Conservation (phyloP, 1,140 invertebrate genomes). For the Mizuhopecten yessoensis region DNA sequence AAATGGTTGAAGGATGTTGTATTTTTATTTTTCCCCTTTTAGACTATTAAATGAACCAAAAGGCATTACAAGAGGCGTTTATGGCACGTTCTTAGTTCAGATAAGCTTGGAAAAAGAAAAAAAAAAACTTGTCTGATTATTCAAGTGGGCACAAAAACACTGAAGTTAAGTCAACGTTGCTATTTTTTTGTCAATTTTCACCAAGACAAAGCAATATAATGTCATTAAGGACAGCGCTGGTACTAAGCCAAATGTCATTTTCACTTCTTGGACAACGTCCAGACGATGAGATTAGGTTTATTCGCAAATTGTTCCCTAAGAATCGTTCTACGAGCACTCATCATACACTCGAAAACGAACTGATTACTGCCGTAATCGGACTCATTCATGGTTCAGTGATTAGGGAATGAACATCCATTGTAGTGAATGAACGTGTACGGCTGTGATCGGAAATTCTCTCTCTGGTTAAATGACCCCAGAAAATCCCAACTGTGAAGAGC, state of each 20-base stretch:
- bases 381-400: not conserved
- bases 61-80: not conserved
- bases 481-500: constrained; percentile 31
- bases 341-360: constrained; percentile 30
- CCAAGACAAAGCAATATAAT: constrained; percentile 1
- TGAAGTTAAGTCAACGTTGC: not conserved
- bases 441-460: constrained; percentile 32
- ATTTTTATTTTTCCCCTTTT: not conserved
- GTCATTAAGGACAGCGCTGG: not conserved
- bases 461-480: constrained; percentile 9
- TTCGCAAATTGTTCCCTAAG: constrained; percentile 21
- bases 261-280: constrained; percentile 30
- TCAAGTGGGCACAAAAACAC: constrained; percentile 13
- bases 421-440: not conserved
- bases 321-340: not conserved
- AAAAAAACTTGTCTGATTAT: not conserved
- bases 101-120: not conserved
- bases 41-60: constrained; percentile 3
- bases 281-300: constrained; percentile 17
- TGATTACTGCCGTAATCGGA: constrained; percentile 11
- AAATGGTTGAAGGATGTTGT: not conserved
- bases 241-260: constrained; percentile 38
- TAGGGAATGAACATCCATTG: not conserved
- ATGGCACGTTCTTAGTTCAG: not conserved
- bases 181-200: constrained; percentile 16